These are phyloP conservation scores for Zaprionus africanus DNA, from an alignment of 1,140 invertebrate genomes.

Conservation along the genomic window DNA sequence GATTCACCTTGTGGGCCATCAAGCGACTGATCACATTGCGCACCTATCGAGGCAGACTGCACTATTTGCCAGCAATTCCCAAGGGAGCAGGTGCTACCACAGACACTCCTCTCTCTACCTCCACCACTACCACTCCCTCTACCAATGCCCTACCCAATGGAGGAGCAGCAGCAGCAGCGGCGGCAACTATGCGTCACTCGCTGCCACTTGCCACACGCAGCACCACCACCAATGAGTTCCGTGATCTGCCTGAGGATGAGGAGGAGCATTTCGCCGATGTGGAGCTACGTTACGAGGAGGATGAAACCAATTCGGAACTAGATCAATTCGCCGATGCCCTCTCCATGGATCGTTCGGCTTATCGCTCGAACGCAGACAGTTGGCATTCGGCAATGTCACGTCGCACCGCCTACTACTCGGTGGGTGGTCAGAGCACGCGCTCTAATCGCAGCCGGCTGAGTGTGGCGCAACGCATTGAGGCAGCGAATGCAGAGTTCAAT, in stretches of 20 bases:
- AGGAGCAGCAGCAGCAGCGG: not conserved
- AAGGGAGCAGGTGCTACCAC: not conserved
- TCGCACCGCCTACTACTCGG: conserved; percentile 90
- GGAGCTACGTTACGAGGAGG: conserved; percentile 25
- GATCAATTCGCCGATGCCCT: conserved; percentile 64
- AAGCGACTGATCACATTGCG: conserved; percentile 90
- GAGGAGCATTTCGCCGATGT: conserved; percentile 7
- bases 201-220: conserved; percentile 27
- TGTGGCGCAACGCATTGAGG: conserved; percentile 57
- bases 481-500: conserved; percentile 85
- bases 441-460: conserved; percentile 73
- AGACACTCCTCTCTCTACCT: not conserved
- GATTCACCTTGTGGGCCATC: conserved; percentile 96
- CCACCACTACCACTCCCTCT: not conserved
- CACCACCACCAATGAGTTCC: conserved; percentile 35
- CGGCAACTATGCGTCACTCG: conserved; percentile 14
- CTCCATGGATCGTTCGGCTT: conserved; percentile 63
- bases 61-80: conserved; percentile 85
- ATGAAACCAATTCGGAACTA: not conserved
- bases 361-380: conserved; percentile 88
- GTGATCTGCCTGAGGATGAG: conserved; percentile 48
- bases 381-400: conserved; percentile 92
- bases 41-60: conserved; percentile 89
- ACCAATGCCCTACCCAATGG: not conserved
- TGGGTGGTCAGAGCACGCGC: conserved; percentile 85